phyloP scores from a whole-genome alignment of 2,113 vertebrate species.

The Cynoglossus semilaevis region DNA sequence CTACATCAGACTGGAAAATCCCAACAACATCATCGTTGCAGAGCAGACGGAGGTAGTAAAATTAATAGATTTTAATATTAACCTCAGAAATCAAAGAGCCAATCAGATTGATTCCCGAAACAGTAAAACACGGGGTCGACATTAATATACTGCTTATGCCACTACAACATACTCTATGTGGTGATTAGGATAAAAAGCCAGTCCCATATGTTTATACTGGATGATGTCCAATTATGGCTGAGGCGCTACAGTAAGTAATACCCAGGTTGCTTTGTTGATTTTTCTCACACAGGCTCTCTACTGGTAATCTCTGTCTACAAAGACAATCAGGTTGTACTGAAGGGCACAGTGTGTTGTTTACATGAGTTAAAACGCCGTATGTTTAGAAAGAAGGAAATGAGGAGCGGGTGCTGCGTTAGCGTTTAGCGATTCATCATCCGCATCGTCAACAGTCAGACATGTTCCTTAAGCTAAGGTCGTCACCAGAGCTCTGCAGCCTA shows the following conservation, averaged over 20 bases:
- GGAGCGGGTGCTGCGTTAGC: too few relatives aligned
- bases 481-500: too few relatives aligned
- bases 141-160: slow-evolving; percentile 9
- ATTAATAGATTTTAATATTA: too few relatives aligned
- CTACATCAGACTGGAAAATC: too few relatives aligned
- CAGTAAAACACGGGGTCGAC: slow-evolving; percentile 3
- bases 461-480: too few relatives aligned
- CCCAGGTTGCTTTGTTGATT: slow-evolving; percentile 33
- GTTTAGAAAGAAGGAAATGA: not conserved
- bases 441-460: too few relatives aligned
- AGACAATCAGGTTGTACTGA: slow-evolving; percentile 7
- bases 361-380: not conserved
- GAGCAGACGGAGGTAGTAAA: too few relatives aligned
- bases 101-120: too few relatives aligned
- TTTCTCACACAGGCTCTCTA: slow-evolving; percentile 21
- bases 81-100: not conserved
- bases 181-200: slow-evolving; percentile 40
- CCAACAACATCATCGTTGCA: too few relatives aligned
- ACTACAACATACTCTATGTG: slow-evolving; percentile 6
- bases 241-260: slow-evolving; percentile 2
- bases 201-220: slow-evolving; percentile 35
- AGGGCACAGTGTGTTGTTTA: slow-evolving; percentile 8
- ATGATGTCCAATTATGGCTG: slow-evolving; percentile 22
- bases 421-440: too few relatives aligned
- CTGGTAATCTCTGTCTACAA: slow-evolving; percentile 13